Evolutionary conservation across 2,113 vertebrate species (phyloP).

Genomic region (Sylvilagus bachmani): DNA sequence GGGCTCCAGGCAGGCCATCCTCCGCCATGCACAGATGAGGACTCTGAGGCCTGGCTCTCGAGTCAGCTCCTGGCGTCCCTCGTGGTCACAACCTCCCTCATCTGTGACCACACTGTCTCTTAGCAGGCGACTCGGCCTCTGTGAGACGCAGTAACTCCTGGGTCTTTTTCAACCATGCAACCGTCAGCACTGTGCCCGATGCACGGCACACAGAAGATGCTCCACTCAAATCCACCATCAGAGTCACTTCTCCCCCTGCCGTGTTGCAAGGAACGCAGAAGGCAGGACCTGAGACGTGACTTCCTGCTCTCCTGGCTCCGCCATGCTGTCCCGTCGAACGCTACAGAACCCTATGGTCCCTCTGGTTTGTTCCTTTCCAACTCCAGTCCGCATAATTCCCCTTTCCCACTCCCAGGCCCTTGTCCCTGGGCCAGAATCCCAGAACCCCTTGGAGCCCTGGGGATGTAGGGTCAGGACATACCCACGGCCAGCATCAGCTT

Average conservation of each 20-base stretch:
- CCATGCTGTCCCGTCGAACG: not conserved
- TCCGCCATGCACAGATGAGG: not conserved
- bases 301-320: not conserved
- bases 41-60: not conserved
- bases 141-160: not conserved
- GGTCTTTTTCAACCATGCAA: not conserved
- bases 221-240: not conserved
- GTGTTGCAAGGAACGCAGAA: not conserved
- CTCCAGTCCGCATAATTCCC: not conserved
- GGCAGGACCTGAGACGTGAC: too few relatives aligned
- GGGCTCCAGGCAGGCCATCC: not conserved
- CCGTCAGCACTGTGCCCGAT: not conserved
- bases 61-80: not conserved
- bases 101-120: not conserved
- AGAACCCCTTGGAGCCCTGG: not conserved
- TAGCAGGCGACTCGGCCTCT: not conserved
- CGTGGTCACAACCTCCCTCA: not conserved
- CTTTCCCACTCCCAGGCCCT: not conserved
- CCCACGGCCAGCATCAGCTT: slow-evolving; percentile 97
- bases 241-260: fast-evolving
- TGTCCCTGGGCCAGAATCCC: not conserved
- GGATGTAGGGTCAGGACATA: slow-evolving; percentile 80
- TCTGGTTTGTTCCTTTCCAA: not conserved
- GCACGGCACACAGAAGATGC: fast-evolving
- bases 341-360: not conserved